phyloP scores from a whole-genome alignment of 2,888 invertebrate genomes.

The Nasonovia ribisnigri region DNA sequence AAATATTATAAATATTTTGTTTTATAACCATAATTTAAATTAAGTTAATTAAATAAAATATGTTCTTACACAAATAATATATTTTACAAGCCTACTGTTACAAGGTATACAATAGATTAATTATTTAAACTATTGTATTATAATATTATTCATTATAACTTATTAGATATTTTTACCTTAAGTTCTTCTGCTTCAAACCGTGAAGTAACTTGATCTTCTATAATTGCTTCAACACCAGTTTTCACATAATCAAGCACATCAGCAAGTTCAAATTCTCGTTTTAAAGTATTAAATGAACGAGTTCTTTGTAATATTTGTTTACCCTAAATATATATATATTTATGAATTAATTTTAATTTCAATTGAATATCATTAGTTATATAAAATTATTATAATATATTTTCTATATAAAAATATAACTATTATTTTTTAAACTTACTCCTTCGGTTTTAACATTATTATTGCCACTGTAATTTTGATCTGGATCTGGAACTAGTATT shows the following conservation, averaged over 20 bases:
- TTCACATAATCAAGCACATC: slow-evolving; percentile 90
- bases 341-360: neutral
- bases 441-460: slow-evolving; percentile 68
- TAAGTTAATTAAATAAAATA: neutral
- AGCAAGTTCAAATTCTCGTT: slow-evolving; percentile 83
- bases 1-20: neutral
- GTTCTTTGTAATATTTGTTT: slow-evolving; percentile 69
- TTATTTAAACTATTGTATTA: neutral
- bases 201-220: slow-evolving; percentile 98
- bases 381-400: neutral
- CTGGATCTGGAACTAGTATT: slow-evolving; percentile 82
- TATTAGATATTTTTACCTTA: slow-evolving; percentile 72
- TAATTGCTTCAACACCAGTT: slow-evolving; percentile 95
- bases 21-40: neutral
- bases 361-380: neutral
- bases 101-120: neutral
- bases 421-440: slow-evolving; percentile 65
- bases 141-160: slow-evolving; percentile 8
- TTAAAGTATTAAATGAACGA: slow-evolving; percentile 72
- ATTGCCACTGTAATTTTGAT: slow-evolving; percentile 72
- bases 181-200: slow-evolving; percentile 96
- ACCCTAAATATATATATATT: slow-evolving; percentile 70
- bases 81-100: neutral
- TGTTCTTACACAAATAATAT: neutral
- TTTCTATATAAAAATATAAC: neutral